These are phyloP conservation scores for Phrixothrix hirtus DNA, from an alignment of 2,888 invertebrate genomes.

Conservation along the genomic window DNA sequence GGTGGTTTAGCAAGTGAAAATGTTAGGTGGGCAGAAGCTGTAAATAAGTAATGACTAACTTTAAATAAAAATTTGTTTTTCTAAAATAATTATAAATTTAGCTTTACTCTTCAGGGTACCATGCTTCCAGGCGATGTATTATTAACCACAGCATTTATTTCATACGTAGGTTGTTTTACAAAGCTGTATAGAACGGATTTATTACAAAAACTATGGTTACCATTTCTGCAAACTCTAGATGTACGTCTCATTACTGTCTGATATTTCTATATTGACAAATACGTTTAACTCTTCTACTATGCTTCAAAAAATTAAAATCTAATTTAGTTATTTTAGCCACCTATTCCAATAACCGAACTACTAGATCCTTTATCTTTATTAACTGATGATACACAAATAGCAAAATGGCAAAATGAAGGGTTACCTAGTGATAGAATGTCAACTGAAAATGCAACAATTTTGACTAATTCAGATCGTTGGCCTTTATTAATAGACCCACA, in stretches of 20 bases:
- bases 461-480: slow-evolving; percentile 88
- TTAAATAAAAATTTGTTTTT: no score
- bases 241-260: no score
- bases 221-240: slow-evolving; percentile 71
- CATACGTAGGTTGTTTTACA: slow-evolving; percentile 93
- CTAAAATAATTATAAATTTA: no score
- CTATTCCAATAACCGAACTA: slow-evolving; percentile 78
- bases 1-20: slow-evolving; percentile 93
- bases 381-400: slow-evolving; percentile 90
- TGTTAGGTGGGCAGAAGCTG: slow-evolving; percentile 72
- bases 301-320: no score
- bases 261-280: no score
- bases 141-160: slow-evolving; percentile 88
- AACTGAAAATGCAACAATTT: slow-evolving; percentile 90
- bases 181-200: slow-evolving; percentile 79
- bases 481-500: slow-evolving; percentile 96
- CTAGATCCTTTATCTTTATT: slow-evolving; percentile 83
- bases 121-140: slow-evolving; percentile 90
- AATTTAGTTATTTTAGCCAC: no score
- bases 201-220: slow-evolving; percentile 78
- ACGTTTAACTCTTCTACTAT: no score
- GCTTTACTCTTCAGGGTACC: no score
- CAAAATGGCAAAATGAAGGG: slow-evolving; percentile 93
- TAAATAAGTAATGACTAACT: no score
- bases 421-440: slow-evolving; percentile 93